These are phyloP conservation scores for Hypanus sabinus DNA, from an alignment of 2,113 vertebrate species.

Conservation along the genomic window DNA sequence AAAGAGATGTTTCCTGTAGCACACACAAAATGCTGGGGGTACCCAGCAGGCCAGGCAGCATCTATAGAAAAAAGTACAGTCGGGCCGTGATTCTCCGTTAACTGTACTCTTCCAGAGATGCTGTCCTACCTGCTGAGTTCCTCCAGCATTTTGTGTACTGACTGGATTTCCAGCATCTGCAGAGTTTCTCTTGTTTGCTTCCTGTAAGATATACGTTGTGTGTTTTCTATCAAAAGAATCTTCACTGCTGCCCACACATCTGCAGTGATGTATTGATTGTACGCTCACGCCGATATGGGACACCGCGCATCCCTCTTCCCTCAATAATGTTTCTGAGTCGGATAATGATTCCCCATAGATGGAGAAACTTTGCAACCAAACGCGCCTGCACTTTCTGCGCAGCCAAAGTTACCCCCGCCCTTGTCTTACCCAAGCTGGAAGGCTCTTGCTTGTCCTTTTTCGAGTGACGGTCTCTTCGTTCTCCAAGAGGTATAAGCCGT, in stretches of 20 bases:
- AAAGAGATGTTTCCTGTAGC: no score
- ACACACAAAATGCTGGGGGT: no score
- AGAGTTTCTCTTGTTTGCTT: no score
- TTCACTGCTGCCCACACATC: neutral
- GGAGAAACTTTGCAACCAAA: slow-evolving; percentile 5
- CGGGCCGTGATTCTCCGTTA: no score
- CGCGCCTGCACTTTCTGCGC: neutral
- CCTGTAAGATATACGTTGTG: neutral
- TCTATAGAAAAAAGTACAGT: no score
- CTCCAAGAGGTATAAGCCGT: slow-evolving; percentile 64
- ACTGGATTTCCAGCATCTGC: no score
- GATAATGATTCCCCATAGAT: neutral
- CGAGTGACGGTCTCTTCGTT: slow-evolving; percentile 63
- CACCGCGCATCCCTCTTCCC: neutral
- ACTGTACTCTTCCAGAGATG: no score
- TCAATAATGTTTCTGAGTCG: neutral
- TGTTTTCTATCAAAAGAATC: neutral
- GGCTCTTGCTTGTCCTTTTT: slow-evolving; percentile 50
- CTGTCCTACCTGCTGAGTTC: no score
- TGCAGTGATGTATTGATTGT: neutral
- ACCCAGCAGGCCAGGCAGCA: no score
- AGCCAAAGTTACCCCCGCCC: neutral
- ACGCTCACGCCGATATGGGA: neutral
- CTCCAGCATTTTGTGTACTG: no score
- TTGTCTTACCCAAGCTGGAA: slow-evolving; percentile 70